Base-by-base conservation (phyloP, 2,797 vertebrate genomes). In the Psittacula echo region DNA sequence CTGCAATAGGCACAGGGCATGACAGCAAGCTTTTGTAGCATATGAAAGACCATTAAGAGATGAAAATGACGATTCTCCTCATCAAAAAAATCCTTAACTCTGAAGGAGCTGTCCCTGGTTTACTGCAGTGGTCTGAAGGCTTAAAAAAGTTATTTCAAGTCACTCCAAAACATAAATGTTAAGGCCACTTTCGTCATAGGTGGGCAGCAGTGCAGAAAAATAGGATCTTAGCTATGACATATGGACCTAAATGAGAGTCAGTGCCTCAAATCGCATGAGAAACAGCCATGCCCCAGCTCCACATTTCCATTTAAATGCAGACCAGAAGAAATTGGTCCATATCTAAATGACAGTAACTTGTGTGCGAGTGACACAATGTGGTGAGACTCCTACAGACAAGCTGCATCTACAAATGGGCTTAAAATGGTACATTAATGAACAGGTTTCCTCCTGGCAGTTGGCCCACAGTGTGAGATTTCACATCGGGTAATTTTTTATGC, bases 251-350 rank as follows among this genome's bases (percentile, higher is more conserved):
- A 23, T 0, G 2, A 76, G 81, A 66, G 20, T 26, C 1, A 2
- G 0, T 41, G 39, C 15, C 62, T 50, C 27, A 13, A 5, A 51
- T 0, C 24, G 44, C 14, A 9, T 2, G n/a, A 53, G 64, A 39
- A 81, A 44, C 17, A 66, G 70, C 51, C 41, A 13, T 20, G 34
- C 17, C 22, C 30, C 41, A n/a, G 45, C 44, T 74, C 22, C 37
- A 14, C 0, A 0, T 6, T 26, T 48, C 21, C 37, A 8, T 61
- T 71, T 26, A 34, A 53, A 42, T 7, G 19, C 56, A 53, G 27
- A 2, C 32, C 12, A 44, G 29, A 44, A 71, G 74, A 66, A 60
- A 84, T 2, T 13, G 18, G 39, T 20, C 44, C 41, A 34, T 37
- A 23, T 7, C 62, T 39, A 44, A 66, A 44, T 7, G 24, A 17